Percentiles rank a stretch among this genome's conserved stretches.
These are phyloP conservation scores for Archilochus colubris DNA, from an alignment of 2,113 vertebrate species.

Conservation along the genomic window DNA sequence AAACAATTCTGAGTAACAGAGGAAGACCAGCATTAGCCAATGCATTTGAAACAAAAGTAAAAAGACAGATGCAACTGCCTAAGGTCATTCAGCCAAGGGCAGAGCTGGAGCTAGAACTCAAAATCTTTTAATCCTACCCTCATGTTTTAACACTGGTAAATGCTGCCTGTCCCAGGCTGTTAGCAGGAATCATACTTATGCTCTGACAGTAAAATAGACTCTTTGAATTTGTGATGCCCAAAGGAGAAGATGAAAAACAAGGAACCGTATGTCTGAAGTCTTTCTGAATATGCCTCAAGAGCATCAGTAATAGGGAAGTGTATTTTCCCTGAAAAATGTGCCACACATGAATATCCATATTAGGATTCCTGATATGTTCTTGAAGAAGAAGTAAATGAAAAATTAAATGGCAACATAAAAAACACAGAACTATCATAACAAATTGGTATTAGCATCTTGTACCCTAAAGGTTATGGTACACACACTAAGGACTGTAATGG, in stretches of 20 bases:
- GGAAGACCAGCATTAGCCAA: background rate
- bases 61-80: background rate
- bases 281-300: conserved; percentile 51
- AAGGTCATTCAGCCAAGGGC: conserved; percentile 5
- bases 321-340: background rate
- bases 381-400: background rate
- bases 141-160: conserved; percentile 18
- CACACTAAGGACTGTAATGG: background rate
- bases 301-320: background rate
- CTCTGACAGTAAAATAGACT: conserved; percentile 37
- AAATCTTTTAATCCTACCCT: conserved; percentile 19
- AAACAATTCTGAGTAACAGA: background rate
- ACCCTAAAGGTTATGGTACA: background rate
- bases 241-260: conserved; percentile 50
- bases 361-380: background rate
- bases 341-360: background rate
- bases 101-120: background rate
- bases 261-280: conserved; percentile 48
- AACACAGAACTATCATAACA: background rate
- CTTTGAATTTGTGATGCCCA: conserved; percentile 34
- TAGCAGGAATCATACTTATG: background rate
- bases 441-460: background rate
- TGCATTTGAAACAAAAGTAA: background rate
- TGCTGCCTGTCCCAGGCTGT: conserved; percentile 45
- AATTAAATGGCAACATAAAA: background rate